Conservation (phyloP, 2,888 invertebrate species). For the Agriopis marginaria region DNA sequence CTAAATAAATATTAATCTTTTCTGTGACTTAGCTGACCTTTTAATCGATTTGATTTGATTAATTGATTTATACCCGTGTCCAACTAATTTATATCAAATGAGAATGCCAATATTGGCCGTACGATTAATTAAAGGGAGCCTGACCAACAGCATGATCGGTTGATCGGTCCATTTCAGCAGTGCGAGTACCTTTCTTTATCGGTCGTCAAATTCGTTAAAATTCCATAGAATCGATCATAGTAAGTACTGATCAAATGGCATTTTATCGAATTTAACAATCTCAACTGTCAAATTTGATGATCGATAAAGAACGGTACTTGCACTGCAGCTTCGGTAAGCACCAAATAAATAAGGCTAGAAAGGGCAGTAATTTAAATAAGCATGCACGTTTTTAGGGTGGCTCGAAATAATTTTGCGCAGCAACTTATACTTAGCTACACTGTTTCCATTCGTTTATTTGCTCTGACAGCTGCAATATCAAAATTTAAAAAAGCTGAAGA, state of each 20-base stretch:
- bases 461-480: no score
- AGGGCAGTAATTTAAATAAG: neutral
- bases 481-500: no score
- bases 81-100: constrained; percentile 7
- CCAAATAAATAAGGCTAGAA: neutral
- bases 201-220: no score
- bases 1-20: neutral
- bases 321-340: neutral
- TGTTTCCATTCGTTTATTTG: no score
- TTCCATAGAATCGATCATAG: no score
- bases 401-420: no score
- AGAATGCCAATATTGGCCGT: constrained; percentile 10
- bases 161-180: neutral
- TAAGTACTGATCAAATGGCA: no score
- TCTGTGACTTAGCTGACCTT: neutral
- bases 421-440: no score
- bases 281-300: no score
- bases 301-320: no score
- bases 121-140: neutral
- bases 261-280: no score
- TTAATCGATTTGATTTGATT: constrained; percentile 19
- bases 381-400: neutral
- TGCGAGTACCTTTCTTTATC: no score
- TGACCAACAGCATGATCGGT: neutral
- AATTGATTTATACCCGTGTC: neutral